These are phyloP conservation scores for Troides aeacus DNA, from an alignment of 2,888 invertebrate genomes.

Conservation along the genomic window DNA sequence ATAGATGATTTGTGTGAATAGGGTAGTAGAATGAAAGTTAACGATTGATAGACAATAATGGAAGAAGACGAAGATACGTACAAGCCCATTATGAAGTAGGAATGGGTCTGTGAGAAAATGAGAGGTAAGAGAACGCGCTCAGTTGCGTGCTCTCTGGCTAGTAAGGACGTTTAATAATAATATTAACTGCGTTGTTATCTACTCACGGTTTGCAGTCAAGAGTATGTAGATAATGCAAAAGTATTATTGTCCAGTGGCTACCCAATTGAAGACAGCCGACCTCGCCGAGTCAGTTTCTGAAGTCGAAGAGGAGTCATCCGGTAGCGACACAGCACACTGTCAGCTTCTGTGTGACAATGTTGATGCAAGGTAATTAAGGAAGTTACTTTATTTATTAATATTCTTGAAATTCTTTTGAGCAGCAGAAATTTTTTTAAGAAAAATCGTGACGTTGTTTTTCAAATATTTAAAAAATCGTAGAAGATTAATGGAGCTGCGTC, in stretches of 20 bases:
- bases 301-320: constrained; percentile 81
- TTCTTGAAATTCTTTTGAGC: background rate
- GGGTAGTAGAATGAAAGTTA: no score
- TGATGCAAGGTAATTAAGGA: constrained; percentile 60
- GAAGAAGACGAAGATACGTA: background rate
- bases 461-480: constrained; percentile 46
- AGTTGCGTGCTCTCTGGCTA: background rate
- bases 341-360: constrained; percentile 73
- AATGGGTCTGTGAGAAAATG: background rate
- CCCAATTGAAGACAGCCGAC: constrained; percentile 70
- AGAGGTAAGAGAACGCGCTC: background rate
- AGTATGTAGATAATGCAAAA: background rate
- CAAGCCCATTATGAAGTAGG: background rate
- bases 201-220: background rate
- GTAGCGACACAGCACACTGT: constrained; percentile 77
- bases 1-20: no score
- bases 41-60: no score
- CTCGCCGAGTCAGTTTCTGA: constrained; percentile 82
- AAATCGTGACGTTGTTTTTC: background rate
- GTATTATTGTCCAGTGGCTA: constrained; percentile 48
- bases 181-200: background rate
- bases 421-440: background rate
- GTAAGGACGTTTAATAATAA: no score
- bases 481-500: constrained; percentile 82
- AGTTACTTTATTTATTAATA: background rate